These are phyloP conservation scores for Protodeltote pygarga DNA, from an alignment of 2,888 invertebrate genomes.

Conservation along the genomic window DNA sequence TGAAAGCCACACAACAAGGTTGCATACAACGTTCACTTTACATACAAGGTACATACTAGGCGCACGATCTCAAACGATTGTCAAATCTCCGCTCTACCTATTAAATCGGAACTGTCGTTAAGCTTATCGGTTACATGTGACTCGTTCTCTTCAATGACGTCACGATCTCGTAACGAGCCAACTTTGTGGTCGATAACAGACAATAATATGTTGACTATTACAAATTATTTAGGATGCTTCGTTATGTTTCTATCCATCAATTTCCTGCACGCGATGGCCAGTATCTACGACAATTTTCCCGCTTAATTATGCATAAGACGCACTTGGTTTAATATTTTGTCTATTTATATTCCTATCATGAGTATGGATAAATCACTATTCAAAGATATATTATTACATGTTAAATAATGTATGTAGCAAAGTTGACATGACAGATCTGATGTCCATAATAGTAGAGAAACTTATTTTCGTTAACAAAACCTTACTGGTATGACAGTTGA, in stretches of 20 bases:
- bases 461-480: too few species aligned
- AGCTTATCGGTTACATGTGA: slow-evolving; percentile 67
- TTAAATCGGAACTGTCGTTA: slow-evolving; percentile 69
- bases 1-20: too few species aligned
- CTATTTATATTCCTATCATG: too few species aligned
- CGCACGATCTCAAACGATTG: slow-evolving; percentile 57
- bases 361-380: too few species aligned
- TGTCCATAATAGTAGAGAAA: too few species aligned
- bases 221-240: slow-evolving; percentile 35
- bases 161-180: slow-evolving; percentile 59
- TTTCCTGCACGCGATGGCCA: slow-evolving; percentile 44
- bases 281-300: slow-evolving; percentile 20
- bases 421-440: too few species aligned
- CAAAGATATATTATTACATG: too few species aligned
- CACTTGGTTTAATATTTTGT: slow-evolving; percentile 23
- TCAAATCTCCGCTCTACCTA: slow-evolving; percentile 53
- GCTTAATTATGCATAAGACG: slow-evolving; percentile 34
- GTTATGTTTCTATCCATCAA: slow-evolving; percentile 31
- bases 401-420: too few species aligned
- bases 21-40: too few species aligned
- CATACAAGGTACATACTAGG: too few species aligned
- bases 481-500: too few species aligned
- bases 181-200: slow-evolving; percentile 56
- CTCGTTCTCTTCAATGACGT: slow-evolving; percentile 54
- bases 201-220: slow-evolving; percentile 51